Percentiles rank a stretch among this genome's conserved stretches.
phyloP scores from a whole-genome alignment of 2,888 invertebrate genomes.

The Hirtodrosophila alboralis region DNA sequence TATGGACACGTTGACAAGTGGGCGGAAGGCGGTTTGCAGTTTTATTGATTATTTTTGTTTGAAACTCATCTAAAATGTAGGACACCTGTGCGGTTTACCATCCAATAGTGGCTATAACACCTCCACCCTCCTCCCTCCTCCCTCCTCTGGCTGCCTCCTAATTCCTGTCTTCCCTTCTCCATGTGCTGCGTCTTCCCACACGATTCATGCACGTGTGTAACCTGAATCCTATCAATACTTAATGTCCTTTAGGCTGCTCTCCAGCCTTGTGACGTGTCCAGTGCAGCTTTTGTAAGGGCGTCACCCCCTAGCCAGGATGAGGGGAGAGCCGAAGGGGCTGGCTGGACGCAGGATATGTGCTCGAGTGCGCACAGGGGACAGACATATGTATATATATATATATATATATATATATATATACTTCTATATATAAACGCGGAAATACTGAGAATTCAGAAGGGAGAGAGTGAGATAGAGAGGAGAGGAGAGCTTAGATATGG shows the following conservation, averaged over 20 bases:
- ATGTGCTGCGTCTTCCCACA: too few relatives aligned
- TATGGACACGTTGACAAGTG: background rate
- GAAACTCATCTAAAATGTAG: constrained; percentile 43
- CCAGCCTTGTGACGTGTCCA: constrained; percentile 34
- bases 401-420: too few relatives aligned
- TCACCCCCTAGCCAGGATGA: background rate
- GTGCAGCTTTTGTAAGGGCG: constrained; percentile 8
- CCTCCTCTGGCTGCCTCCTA: background rate
- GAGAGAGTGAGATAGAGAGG: background rate
- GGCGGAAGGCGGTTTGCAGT: background rate
- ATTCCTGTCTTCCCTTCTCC: background rate
- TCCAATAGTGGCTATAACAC: background rate
- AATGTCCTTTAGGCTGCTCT: constrained; percentile 2
- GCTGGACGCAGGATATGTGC: constrained; percentile 55
- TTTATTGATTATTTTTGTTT: constrained; percentile 25
- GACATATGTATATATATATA: background rate
- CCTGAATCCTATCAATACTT: constrained; percentile 20
- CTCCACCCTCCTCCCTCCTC: background rate
- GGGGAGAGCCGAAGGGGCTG: background rate
- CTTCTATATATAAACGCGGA: too few relatives aligned
- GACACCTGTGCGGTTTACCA: constrained; percentile 12
- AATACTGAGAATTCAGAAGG: too few relatives aligned
- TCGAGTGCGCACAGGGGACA: constrained; percentile 47
- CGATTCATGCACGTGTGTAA: constrained; percentile 36
- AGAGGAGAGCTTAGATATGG: background rate